Evolutionary conservation across 2,113 vertebrate species (phyloP).

Genomic region (Rutilus rutilus): DNA sequence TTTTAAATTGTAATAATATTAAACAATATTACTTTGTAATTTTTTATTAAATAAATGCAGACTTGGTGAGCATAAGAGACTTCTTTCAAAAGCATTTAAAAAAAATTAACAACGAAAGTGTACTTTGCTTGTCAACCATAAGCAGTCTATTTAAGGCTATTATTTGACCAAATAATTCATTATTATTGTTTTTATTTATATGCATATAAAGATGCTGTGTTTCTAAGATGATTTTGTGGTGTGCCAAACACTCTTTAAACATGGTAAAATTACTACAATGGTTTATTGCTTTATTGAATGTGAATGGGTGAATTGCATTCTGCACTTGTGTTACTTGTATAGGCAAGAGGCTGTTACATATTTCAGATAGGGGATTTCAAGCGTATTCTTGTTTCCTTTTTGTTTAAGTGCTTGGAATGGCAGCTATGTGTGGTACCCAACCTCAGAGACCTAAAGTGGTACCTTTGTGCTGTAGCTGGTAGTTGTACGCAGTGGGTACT

Average conservation of each 20-base stretch:
- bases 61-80: background rate
- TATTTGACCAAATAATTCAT: background rate
- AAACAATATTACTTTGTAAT: background rate
- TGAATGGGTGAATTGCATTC: background rate
- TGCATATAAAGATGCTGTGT: background rate
- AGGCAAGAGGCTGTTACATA: background rate
- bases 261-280: background rate
- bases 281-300: background rate
- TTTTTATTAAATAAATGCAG: background rate
- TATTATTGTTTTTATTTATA: background rate
- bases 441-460: conserved; percentile 54
- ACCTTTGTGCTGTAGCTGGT: conserved; percentile 33
- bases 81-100: background rate
- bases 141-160: too few species aligned
- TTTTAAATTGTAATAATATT: background rate
- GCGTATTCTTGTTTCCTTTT: background rate
- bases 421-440: conserved; percentile 49
- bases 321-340: background rate
- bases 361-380: background rate
- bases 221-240: background rate
- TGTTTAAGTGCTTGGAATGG: conserved; percentile 46
- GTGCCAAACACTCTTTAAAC: background rate
- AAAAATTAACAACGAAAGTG: too few species aligned
- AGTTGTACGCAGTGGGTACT: conserved; percentile 39
- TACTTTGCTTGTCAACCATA: too few species aligned